These are phyloP conservation scores for Gymnoscopelus braueri DNA, from an alignment of 2,797 vertebrate genomes.

Conservation along the genomic window DNA sequence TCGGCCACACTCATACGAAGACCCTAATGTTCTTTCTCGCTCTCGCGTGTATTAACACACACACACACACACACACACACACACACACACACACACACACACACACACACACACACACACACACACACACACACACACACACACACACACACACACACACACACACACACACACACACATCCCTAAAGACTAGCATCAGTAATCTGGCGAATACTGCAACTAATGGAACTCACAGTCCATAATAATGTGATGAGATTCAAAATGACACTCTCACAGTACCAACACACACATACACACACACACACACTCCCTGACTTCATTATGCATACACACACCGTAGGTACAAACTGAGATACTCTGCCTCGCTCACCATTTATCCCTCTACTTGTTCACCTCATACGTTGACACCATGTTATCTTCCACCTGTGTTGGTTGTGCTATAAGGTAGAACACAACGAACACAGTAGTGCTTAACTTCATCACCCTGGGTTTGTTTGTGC, in stretches of 20 bases:
- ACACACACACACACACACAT: slow-evolving; percentile 36
- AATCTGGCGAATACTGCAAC: slow-evolving; percentile 51
- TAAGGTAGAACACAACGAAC: too few relatives aligned
- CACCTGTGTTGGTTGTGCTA: too few relatives aligned
- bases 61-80: too few relatives aligned
- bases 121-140: slow-evolving; percentile 41
- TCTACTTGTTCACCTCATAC: not conserved
- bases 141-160: slow-evolving; percentile 22
- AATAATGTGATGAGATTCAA: slow-evolving; percentile 61
- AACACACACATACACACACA: slow-evolving; percentile 2
- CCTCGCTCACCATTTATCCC: not conserved
- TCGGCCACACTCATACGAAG: too few relatives aligned
- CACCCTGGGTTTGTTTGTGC: too few relatives aligned
- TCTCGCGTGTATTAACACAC: too few relatives aligned
- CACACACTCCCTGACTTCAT: too few relatives aligned
- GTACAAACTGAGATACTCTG: not conserved
- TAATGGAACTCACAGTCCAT: slow-evolving; percentile 53
- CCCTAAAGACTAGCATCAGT: slow-evolving; percentile 53
- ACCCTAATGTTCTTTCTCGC: too few relatives aligned
- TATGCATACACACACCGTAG: not conserved
- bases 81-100: too few relatives aligned
- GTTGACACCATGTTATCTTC: too few relatives aligned
- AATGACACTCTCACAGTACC: slow-evolving; percentile 41
- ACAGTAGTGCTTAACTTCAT: too few relatives aligned
- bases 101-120: slow-evolving; percentile 2